Evolutionary conservation across 2,888 invertebrate genomes (phyloP).

Genomic region (Pseudococcus longispinus): DNA sequence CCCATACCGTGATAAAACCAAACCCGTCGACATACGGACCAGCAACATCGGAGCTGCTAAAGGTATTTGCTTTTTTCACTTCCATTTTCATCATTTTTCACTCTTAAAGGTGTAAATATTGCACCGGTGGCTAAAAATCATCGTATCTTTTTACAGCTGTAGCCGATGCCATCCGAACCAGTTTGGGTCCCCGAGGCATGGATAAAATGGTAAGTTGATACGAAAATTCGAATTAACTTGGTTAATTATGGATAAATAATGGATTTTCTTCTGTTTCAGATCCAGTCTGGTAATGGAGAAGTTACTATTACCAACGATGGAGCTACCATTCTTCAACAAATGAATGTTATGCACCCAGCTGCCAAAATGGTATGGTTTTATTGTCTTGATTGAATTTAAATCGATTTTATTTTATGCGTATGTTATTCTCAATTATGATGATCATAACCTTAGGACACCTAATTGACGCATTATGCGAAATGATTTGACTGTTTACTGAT

Average conservation of each 20-base stretch:
- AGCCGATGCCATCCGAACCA: constrained; percentile 97
- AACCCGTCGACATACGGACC: constrained; percentile 90
- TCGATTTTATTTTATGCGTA: not conserved
- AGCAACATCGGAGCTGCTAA: constrained; percentile 98
- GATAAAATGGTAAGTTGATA: constrained; percentile 89
- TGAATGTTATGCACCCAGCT: constrained; percentile 97
- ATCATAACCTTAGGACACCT: constrained; percentile 48
- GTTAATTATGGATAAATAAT: not conserved
- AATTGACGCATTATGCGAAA: constrained; percentile 29
- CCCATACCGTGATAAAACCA: constrained; percentile 89
- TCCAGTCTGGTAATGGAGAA: constrained; percentile 95
- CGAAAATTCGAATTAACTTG: not conserved
- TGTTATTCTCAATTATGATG: not conserved
- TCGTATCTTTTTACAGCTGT: constrained; percentile 74
- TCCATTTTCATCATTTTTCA: not conserved
- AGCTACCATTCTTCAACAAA: constrained; percentile 98
- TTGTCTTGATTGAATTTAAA: not conserved
- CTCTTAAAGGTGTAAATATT: not conserved
- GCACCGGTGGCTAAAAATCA: not conserved
- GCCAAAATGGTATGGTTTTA: constrained; percentile 87
- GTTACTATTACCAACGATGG: constrained; percentile 99
- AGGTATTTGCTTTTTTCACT: constrained; percentile 69
- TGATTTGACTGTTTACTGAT: constrained; percentile 7
- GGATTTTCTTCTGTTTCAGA: constrained; percentile 67
- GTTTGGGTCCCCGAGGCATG: constrained; percentile 98